Conservation (phyloP, 2,113 vertebrate species). For the Nothobranchius furzeri region DNA sequence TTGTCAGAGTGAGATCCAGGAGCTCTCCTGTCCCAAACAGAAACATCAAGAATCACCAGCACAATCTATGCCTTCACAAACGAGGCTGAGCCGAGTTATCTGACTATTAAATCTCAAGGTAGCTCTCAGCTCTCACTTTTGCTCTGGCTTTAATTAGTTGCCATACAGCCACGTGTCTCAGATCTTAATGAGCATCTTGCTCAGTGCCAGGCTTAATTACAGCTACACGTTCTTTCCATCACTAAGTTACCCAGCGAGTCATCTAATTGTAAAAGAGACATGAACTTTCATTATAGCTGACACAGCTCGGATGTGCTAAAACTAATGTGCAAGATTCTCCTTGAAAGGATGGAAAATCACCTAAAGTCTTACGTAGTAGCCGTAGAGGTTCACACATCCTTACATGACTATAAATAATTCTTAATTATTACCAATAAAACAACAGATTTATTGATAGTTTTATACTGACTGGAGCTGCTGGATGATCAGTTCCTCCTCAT, state of each 20-base stretch:
- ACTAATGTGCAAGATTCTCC: background rate
- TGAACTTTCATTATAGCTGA: conserved; percentile 15
- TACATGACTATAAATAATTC: background rate
- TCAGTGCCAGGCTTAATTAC: conserved; percentile 60
- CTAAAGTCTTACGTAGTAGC: background rate
- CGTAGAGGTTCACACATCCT: background rate
- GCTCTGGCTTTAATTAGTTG: conserved; percentile 61
- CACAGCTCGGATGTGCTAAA: conserved; percentile 5
- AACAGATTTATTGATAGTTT: background rate
- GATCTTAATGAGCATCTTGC: conserved; percentile 76
- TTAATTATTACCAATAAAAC: rapidly evolving
- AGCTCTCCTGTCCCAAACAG: conserved; percentile 16
- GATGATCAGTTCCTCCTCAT: conserved; percentile 96
- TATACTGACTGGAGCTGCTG: conserved; percentile 95
- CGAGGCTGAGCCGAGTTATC: conserved; percentile 45
- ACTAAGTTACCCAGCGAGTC: conserved; percentile 20
- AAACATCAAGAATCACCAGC: conserved; percentile 26
- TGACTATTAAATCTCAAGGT: conserved; percentile 67
- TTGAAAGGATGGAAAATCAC: background rate
- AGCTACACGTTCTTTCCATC: conserved; percentile 41
- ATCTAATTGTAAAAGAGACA: conserved; percentile 29
- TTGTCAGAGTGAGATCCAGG: conserved; percentile 7
- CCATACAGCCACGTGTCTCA: conserved; percentile 30
- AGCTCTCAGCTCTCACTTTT: conserved; percentile 40
- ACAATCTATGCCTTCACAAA: conserved; percentile 26